These are phyloP conservation scores for Nasonia longicornis DNA, from an alignment of 1,140 invertebrate genomes.

Conservation along the genomic window DNA sequence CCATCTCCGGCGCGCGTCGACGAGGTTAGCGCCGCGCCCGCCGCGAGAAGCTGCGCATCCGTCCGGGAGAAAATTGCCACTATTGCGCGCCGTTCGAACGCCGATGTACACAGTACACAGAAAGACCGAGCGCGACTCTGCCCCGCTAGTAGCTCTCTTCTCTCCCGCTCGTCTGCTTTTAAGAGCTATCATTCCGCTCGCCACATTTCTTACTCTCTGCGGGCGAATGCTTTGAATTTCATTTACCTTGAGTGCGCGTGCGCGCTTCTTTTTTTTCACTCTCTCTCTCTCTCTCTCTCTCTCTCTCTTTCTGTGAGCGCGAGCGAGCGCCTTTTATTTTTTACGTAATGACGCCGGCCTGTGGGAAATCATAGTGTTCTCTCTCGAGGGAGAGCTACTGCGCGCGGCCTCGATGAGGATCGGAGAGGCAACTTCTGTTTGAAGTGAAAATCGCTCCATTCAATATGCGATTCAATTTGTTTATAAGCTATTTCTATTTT, in stretches of 20 bases:
- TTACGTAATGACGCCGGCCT: slow-evolving; percentile 27
- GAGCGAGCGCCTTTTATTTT: slow-evolving; percentile 29
- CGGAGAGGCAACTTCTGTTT: slow-evolving; percentile 23
- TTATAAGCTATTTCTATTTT: neutral
- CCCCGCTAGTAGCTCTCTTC: neutral
- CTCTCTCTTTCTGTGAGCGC: too few relatives aligned
- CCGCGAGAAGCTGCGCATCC: slow-evolving; percentile 28
- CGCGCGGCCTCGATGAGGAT: neutral
- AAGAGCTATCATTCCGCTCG: slow-evolving; percentile 27
- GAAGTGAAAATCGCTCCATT: slow-evolving; percentile 32
- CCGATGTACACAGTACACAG: neutral
- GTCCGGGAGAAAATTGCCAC: slow-evolving; percentile 40
- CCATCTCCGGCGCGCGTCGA: slow-evolving; percentile 55
- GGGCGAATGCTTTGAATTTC: slow-evolving; percentile 29
- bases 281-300: neutral
- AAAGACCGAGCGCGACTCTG: neutral
- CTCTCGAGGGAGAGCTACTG: neutral
- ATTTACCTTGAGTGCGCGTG: slow-evolving; percentile 2
- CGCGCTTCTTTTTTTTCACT: neutral
- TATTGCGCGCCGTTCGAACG: slow-evolving; percentile 21
- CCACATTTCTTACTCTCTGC: slow-evolving; percentile 8
- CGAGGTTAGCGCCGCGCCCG: slow-evolving; percentile 35
- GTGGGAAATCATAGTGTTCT: slow-evolving; percentile 15
- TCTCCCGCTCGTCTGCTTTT: slow-evolving; percentile 9
- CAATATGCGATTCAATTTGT: slow-evolving; percentile 11